Evolutionary conservation across 2,797 vertebrate species (phyloP), one percentile per base, ranked within the genome.

Genomic region (Kryptopterus vitreolus): DNA sequence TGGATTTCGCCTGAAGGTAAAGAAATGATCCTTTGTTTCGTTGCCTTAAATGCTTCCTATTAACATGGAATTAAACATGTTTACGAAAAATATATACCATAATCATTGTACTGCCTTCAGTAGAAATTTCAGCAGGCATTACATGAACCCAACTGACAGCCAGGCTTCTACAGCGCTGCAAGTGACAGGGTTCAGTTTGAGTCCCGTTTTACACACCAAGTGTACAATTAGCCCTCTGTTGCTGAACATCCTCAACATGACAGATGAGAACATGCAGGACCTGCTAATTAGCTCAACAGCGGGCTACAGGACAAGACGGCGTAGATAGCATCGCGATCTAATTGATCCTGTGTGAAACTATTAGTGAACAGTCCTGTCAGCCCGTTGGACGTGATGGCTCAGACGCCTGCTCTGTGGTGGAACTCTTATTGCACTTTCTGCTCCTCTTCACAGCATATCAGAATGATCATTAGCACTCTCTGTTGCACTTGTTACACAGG

Each of bases 191-290:
- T 76, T 57, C 62, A 70, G 22, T 15, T 38, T 69, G 46, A 35
- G 46, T 48, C 29, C 63, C 35, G 33, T 81, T 76, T 57, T 81
- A 22, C 72, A 75, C 22, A 35, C 33, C 15, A 63, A 58, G 26
- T 72, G 20, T 81, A 73, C 65, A 73, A 78, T 81, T 71, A 77
- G 43, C 68, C 76, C 69, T 59, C 59, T 74, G 79, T 70, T 79
- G 72, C 76, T 66, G n/a, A 79, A n/a, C 20, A 35, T 73, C 35
- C 71, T 59, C 66, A 58, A 53, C 59, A 72, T 82, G 76, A 69
- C 65, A 74, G 78, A 46, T 50, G 59, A 77, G 38, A 83, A 81
- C 81, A 76, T 58, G 65, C 62, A 57, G 79, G 35, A 70, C 38
- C 29, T 79, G 72, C 53, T 78, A 82, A 66, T 82, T 82, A 78